phyloP scores from a whole-genome alignment of 2,113 vertebrate genomes.

The Cygnus atratus region DNA sequence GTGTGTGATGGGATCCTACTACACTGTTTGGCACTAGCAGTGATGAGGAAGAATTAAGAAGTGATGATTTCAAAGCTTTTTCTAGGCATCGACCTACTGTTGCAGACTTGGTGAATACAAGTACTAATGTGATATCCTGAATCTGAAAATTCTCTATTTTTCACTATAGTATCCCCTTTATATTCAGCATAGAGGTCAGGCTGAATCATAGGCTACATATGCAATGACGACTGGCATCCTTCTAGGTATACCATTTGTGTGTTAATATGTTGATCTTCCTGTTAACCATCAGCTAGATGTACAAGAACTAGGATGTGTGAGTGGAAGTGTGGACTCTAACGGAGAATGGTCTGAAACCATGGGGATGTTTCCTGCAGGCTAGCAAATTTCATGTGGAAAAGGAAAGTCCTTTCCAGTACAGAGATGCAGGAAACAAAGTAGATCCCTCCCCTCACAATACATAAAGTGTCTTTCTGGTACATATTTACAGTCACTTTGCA shows the following conservation, averaged over 20 bases:
- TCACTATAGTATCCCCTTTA: not conserved
- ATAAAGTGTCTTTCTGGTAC: not conserved
- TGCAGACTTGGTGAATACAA: not conserved
- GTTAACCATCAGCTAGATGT: not conserved
- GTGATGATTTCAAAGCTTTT: not conserved
- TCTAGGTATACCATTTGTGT: not conserved
- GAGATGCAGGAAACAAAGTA: not conserved
- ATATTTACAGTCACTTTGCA: not conserved
- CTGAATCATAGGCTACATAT: not conserved
- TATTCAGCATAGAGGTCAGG: not conserved
- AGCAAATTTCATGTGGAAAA: not conserved
- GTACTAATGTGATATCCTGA: not conserved
- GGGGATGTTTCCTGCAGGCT: not conserved
- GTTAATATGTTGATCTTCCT: not conserved
- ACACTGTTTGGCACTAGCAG: not conserved
- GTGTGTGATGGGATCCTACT: not conserved
- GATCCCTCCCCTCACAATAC: not conserved
- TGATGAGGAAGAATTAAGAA: not conserved
- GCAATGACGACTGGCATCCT: not conserved
- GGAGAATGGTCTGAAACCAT: not conserved
- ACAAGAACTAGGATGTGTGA: not conserved
- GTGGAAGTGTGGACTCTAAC: accelerated
- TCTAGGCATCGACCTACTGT: not conserved
- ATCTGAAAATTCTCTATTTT: not conserved
- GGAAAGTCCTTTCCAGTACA: not conserved